Base-by-base conservation (phyloP, 2,888 invertebrate species). In the Lymantria monacha region DNA sequence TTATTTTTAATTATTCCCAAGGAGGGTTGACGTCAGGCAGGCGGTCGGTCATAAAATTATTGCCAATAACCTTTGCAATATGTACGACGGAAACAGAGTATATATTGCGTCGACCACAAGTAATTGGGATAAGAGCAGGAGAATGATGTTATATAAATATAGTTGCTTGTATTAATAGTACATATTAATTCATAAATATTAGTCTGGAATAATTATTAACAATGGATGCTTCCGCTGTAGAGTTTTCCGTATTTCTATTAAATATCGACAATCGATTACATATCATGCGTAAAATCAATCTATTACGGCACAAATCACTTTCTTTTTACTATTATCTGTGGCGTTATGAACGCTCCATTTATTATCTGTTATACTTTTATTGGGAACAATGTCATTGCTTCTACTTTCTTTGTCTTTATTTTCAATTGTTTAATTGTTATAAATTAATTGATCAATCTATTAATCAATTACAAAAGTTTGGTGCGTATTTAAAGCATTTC, bases 271-370 rank as follows among this genome's bases (percentile, higher is more conserved):
- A 81, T 77, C 73, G 74, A 77, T 82, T 79, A 75, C 46, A 47
- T 66, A 63, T 67, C 72, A 70, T 67, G 75, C 82, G 76, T 79
- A 66, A 83, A 85, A 87, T 85, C 83, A 74, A 83, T 83, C 79
- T 55, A 74, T 66, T 64, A 68, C 70, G 72, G 69, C 55, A 69
- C 63, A 57, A 55, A 67, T 74, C 55, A 65, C 68, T 67, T 67
- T 63, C 68, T 58, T 67, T 51, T 65, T 69, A 63, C 56, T 63
- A 63, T 71, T 67, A 70, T 63, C 51, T 70, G 67, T 59, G 51
- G 65, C 54, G 71, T 76, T 70, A 68, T 55, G 54, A 51, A 54
- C 70, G 84, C 76, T 81, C 85, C 70, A 69, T 62, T 85, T 83
- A 59, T 56, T 70, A 74, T 75, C 59, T 72, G 68, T 72, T 63